Evolutionary conservation across 2,888 invertebrate species (phyloP), one percentile per base, ranked within the genome.

Genomic region (Microctonus aethiopoides): DNA sequence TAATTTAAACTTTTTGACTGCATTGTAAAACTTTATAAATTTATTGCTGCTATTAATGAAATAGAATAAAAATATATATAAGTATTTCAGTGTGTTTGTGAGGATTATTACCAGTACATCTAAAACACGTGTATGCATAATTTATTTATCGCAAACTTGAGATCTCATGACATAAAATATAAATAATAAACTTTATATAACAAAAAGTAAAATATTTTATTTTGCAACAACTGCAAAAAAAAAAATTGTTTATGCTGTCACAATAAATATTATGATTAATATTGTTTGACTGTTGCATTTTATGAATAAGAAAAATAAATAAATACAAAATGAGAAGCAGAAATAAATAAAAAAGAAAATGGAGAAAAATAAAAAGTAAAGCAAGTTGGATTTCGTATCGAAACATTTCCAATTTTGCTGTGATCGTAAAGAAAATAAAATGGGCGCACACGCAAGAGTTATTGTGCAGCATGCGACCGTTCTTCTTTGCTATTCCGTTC

Each of bases 371-470:
- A 59, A 59, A 34, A 20, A 20, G 11, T 20, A 11, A 54, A 26
- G 24, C 11, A 54, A 7, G 1, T 6, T 11, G 24, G 16, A 32
- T 26, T 26, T 41, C n/a, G 16, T 26, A 63, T 63, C 62, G 32
- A 63, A 63, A 63, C 20, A 63, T 51, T 46, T 46, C 51, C 56
- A 34, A 63, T 68, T 56, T 36, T 57, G 68, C 59, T 46, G 56
- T 68, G 63, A 68, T 57, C 68, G 57, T n/a, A n/a, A n/a, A 41
- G 32, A 46, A 68, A 34, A 52, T 67, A 57, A 63, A 63, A 41
- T 66, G 59, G 57, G 34, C 24, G 34, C 68, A 29, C 68, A 68
- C 68, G 68, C 68, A 57, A 63, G 46, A 63, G 29, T 61, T 29
- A 26, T 13, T 20, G 11, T 34, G 16, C 9, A 41, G 57, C 63